These are phyloP conservation scores for Cyclophora punctaria DNA, from an alignment of 2,888 invertebrate genomes.

Conservation along the genomic window DNA sequence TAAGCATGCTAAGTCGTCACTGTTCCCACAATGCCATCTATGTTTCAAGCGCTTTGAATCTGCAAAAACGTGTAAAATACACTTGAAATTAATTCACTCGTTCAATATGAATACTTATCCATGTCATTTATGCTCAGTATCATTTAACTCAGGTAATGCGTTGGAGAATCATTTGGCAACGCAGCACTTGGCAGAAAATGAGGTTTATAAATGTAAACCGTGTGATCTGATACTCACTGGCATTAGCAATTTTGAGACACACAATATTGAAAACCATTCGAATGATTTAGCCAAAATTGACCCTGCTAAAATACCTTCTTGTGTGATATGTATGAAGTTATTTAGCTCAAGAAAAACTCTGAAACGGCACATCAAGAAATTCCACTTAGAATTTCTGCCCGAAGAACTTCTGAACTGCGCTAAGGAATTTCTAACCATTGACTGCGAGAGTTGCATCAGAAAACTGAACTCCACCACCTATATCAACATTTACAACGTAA, in stretches of 20 bases:
- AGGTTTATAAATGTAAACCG: slow-evolving; percentile 55
- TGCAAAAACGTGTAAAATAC: slow-evolving; percentile 59
- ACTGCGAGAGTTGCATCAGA: slow-evolving; percentile 50
- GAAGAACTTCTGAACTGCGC: slow-evolving; percentile 49
- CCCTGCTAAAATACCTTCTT: slow-evolving; percentile 29
- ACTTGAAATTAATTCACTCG: slow-evolving; percentile 51
- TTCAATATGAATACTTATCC: slow-evolving; percentile 56
- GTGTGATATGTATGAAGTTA: slow-evolving; percentile 54
- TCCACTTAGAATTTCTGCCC: slow-evolving; percentile 47
- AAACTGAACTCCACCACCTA: slow-evolving; percentile 41
- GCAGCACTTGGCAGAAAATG: slow-evolving; percentile 49
- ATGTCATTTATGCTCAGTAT: slow-evolving; percentile 50
- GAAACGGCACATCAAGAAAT: slow-evolving; percentile 55
- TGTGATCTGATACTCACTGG: slow-evolving; percentile 49
- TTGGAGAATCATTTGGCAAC: slow-evolving; percentile 43
- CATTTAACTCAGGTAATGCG: slow-evolving; percentile 45
- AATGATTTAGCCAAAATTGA: no score
- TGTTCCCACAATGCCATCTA: slow-evolving; percentile 57
- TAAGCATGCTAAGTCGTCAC: slow-evolving; percentile 47
- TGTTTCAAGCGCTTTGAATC: slow-evolving; percentile 59
- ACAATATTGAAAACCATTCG: no score
- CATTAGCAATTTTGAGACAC: no score
- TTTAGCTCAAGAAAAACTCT: slow-evolving; percentile 58
- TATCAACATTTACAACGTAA: slow-evolving; percentile 29
- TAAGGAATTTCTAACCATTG: slow-evolving; percentile 28